A percentile compares a stretch with the other conserved stretches of the same genome.
phyloP scores from a whole-genome alignment of 2,113 vertebrate genomes.

The Percina caprodes region DNA sequence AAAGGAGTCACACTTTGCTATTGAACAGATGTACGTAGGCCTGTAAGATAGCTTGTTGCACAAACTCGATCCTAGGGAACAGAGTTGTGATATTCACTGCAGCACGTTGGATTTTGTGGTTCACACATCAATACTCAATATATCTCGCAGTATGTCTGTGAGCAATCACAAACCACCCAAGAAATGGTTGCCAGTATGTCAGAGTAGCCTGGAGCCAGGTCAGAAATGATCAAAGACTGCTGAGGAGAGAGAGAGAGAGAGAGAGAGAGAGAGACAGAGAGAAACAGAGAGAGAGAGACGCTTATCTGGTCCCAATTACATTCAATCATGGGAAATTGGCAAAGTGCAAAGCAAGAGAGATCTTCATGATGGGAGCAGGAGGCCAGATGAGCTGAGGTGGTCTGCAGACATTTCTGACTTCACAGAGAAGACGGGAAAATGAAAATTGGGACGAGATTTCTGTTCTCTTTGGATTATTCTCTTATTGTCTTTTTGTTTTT shows the following conservation, averaged over 20 bases:
- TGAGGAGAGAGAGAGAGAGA: constrained; percentile 24
- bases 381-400: constrained; percentile 77
- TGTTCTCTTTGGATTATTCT: constrained; percentile 10
- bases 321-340: constrained; percentile 81
- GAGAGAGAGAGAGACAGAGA: constrained; percentile 14
- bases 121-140: constrained; percentile 60
- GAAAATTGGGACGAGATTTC: constrained; percentile 10
- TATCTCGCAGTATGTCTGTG: constrained; percentile 62
- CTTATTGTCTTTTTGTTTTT: neutral
- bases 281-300: constrained; percentile 12
- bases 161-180: constrained; percentile 78
- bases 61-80: constrained; percentile 25
- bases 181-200: constrained; percentile 71
- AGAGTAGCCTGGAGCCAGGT: constrained; percentile 71
- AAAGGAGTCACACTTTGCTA: constrained; percentile 17
- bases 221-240: constrained; percentile 78
- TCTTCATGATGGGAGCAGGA: constrained; percentile 68
- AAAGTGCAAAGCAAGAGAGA: constrained; percentile 74
- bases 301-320: constrained; percentile 83
- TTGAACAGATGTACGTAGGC: neutral
- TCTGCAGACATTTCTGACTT: constrained; percentile 64
- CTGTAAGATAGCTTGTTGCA: constrained; percentile 4
- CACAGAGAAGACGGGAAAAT: constrained; percentile 49
- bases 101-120: constrained; percentile 35
- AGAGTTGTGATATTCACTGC: constrained; percentile 30